Evolutionary conservation across 1,140 invertebrate species (phyloP).

Genomic region (Zophobas morio): DNA sequence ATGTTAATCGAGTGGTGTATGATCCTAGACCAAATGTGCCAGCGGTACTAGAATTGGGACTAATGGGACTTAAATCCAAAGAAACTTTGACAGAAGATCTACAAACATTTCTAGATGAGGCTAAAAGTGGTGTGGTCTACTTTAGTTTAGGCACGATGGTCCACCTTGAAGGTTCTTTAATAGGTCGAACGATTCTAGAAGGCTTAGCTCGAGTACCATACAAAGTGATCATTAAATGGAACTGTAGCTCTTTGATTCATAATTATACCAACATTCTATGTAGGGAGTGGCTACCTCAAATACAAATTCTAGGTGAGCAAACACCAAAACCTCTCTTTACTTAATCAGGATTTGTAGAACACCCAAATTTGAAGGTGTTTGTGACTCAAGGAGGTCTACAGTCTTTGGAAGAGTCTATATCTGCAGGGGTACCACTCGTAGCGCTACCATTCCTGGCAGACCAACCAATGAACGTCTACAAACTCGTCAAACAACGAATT

Average conservation of each 20-base stretch:
- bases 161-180: slow-evolving; percentile 64
- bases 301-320: not conserved
- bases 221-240: slow-evolving; percentile 44
- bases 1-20: slow-evolving; percentile 55
- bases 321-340: too few species aligned
- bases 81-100: slow-evolving; percentile 69
- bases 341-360: slow-evolving; percentile 55
- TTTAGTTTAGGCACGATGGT: slow-evolving; percentile 68
- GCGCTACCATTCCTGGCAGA: slow-evolving; percentile 63
- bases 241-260: too few species aligned
- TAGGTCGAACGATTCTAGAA: slow-evolving; percentile 64
- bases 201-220: slow-evolving; percentile 70
- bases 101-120: slow-evolving; percentile 68
- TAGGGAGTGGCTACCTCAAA: slow-evolving; percentile 53
- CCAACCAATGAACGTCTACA: slow-evolving; percentile 48
- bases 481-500: not conserved
- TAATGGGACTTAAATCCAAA: not conserved
- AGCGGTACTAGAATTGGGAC: slow-evolving; percentile 25
- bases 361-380: slow-evolving; percentile 65
- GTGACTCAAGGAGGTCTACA: slow-evolving; percentile 69
- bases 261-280: not conserved
- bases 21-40: slow-evolving; percentile 2
- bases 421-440: slow-evolving; percentile 69
- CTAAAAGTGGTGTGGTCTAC: slow-evolving; percentile 69
- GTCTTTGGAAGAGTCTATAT: slow-evolving; percentile 67